Evolutionary conservation across 2,888 invertebrate species (phyloP).

Genomic region (Eurytoma adleriae): DNA sequence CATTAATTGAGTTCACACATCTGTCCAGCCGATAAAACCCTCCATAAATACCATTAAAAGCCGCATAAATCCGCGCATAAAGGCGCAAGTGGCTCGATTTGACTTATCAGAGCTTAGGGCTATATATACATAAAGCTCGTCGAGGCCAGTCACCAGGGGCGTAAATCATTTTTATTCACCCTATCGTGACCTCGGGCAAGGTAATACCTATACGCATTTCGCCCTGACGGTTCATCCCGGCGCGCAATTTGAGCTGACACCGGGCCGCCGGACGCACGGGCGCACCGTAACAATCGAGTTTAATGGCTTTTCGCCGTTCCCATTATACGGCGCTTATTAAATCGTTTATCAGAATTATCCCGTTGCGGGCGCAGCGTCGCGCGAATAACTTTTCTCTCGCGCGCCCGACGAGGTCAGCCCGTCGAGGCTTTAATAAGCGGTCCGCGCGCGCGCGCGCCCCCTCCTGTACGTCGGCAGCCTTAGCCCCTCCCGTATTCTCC

Average conservation of each 20-base stretch:
- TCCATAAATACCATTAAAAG: no score
- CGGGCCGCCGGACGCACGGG: neutral
- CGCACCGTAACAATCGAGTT: constrained; percentile 12
- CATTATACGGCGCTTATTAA: constrained; percentile 55
- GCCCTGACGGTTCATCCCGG: neutral
- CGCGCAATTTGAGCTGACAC: constrained; percentile 26
- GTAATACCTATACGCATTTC: neutral
- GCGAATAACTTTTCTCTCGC: constrained; percentile 17
- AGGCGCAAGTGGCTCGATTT: no score
- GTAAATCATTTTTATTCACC: constrained; percentile 5
- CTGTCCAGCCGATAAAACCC: no score
- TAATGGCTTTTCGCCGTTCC: constrained; percentile 12
- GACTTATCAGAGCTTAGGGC: no score
- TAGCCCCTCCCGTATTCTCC: neutral
- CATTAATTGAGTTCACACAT: no score
- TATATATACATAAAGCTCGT: no score
- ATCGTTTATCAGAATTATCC: constrained; percentile 45
- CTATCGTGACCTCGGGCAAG: neutral
- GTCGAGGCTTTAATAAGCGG: constrained; percentile 12
- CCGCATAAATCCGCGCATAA: no score
- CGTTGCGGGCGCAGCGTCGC: neutral
- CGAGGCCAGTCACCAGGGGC: neutral
- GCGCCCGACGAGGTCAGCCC: constrained; percentile 20
- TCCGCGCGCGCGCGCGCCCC: no score
- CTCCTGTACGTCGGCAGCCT: neutral